phyloP scores from a whole-genome alignment of 1,140 invertebrate species.

The Andrena cerasifolii region DNA sequence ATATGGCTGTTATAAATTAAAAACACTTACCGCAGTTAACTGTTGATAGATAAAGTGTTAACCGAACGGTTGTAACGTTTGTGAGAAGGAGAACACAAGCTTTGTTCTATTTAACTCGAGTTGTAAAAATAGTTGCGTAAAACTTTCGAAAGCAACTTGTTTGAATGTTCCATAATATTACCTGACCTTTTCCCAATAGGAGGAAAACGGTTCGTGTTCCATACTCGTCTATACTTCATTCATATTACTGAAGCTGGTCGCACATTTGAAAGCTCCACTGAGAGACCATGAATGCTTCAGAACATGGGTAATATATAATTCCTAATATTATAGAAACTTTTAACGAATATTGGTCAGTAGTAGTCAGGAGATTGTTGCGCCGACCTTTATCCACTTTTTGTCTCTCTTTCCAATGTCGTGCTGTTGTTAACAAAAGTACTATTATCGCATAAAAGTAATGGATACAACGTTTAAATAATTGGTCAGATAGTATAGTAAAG shows the following conservation, averaged over 20 bases:
- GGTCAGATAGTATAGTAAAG: not conserved
- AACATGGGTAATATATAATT: slow-evolving; percentile 87
- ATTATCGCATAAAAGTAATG: not conserved
- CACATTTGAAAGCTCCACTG: slow-evolving; percentile 65
- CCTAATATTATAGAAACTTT: slow-evolving; percentile 6
- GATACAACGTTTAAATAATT: not conserved
- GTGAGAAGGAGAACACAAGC: slow-evolving; percentile 14
- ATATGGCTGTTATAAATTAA: no score
- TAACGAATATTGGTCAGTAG: not conserved
- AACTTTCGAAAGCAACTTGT: slow-evolving; percentile 10
- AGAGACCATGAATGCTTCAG: slow-evolving; percentile 88
- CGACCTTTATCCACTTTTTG: not conserved
- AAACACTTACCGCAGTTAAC: no score
- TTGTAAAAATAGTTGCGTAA: not conserved
- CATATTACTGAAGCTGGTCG: slow-evolving; percentile 52
- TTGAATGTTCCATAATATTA: slow-evolving; percentile 32
- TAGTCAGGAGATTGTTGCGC: not conserved
- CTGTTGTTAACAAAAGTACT: not conserved
- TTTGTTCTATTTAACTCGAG: not conserved
- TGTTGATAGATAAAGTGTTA: no score
- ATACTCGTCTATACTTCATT: slow-evolving; percentile 58
- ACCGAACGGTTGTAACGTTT: not conserved
- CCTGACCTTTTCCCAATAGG: slow-evolving; percentile 60
- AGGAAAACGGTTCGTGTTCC: slow-evolving; percentile 56
- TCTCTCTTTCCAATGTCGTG: no score